phyloP scores from a whole-genome alignment of 2,888 invertebrate species.

The Drosophila austrosaltans region DNA sequence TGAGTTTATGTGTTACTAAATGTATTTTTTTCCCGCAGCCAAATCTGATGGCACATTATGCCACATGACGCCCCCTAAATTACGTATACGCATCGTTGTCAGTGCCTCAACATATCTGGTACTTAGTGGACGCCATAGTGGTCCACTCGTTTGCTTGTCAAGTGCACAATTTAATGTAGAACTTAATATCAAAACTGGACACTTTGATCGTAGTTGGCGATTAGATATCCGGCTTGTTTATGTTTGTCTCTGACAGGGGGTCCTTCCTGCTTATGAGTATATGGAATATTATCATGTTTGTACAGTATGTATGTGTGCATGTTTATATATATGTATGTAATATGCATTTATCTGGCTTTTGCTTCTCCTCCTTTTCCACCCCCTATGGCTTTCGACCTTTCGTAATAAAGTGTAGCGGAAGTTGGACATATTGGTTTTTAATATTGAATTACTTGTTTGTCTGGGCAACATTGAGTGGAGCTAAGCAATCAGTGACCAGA shows the following conservation, averaged over 20 bases:
- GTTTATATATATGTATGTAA: constrained; percentile 17
- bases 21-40: constrained; percentile 56
- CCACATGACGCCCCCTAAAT: constrained; percentile 73
- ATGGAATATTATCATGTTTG: constrained; percentile 55
- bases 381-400: constrained; percentile 18
- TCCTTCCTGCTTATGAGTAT: constrained; percentile 25
- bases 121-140: constrained; percentile 44
- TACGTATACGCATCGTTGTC: constrained; percentile 64
- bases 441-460: constrained; percentile 69
- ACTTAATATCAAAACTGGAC: constrained; percentile 69
- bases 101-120: constrained; percentile 34
- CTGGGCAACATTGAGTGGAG: constrained; percentile 44
- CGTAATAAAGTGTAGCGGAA: constrained; percentile 54
- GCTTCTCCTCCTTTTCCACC: constrained; percentile 26
- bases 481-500: constrained; percentile 50
- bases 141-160: constrained; percentile 57
- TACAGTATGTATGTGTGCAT: constrained; percentile 13
- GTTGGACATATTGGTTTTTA: constrained; percentile 72
- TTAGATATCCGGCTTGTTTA: constrained; percentile 65
- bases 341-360: constrained; percentile 39
- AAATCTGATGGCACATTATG: constrained; percentile 71
- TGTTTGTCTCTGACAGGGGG: constrained; percentile 44
- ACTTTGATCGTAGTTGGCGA: constrained; percentile 71
- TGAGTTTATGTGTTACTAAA: constrained; percentile 70
- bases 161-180: constrained; percentile 60